Evolutionary conservation across 2,797 vertebrate species (phyloP).

Genomic region (Pristis pectinata): DNA sequence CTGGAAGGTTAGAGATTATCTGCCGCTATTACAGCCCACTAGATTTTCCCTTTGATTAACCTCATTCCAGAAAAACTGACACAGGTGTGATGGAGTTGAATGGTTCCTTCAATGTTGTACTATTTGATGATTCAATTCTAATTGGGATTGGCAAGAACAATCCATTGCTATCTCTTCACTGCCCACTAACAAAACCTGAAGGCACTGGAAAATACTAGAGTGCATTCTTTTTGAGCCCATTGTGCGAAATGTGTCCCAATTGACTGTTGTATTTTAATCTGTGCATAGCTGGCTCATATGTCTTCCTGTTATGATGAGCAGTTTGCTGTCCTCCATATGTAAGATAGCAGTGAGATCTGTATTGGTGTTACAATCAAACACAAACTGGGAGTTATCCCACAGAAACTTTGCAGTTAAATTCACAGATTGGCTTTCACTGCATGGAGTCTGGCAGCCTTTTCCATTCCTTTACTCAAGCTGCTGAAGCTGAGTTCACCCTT

Average conservation of each 20-base stretch:
- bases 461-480: not conserved
- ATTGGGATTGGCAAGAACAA: too few species aligned
- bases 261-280: not conserved
- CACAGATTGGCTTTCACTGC: not conserved
- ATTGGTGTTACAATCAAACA: not conserved
- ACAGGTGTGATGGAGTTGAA: not conserved
- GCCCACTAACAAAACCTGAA: too few species aligned
- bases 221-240: too few species aligned
- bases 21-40: not conserved
- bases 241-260: too few species aligned
- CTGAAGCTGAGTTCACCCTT: too few species aligned
- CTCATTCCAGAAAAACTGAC: not conserved
- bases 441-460: not conserved
- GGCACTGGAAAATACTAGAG: too few species aligned
- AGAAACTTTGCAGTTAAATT: not conserved
- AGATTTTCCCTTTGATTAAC: not conserved
- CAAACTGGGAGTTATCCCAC: not conserved
- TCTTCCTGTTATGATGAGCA: not conserved
- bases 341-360: not conserved
- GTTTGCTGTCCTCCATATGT: not conserved
- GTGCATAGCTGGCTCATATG: not conserved
- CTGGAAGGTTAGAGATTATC: not conserved
- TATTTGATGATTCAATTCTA: not conserved
- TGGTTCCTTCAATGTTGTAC: not conserved
- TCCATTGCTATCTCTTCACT: too few species aligned